These are phyloP conservation scores for Phenacoccus solenopsis DNA, from an alignment of 1,140 invertebrate genomes.

Conservation along the genomic window DNA sequence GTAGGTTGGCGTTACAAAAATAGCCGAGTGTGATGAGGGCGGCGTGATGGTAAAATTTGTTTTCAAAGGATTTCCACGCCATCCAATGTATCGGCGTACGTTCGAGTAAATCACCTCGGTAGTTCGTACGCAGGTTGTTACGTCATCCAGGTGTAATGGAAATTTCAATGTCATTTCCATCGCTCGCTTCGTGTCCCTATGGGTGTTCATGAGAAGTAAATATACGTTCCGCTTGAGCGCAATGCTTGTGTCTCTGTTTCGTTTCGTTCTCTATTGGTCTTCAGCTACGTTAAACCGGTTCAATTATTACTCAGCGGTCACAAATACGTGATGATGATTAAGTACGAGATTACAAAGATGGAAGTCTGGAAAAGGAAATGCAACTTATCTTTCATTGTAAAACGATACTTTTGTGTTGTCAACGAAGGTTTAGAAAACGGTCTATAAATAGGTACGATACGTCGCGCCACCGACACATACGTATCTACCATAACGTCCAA, in stretches of 20 bases:
- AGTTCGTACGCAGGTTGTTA: not conserved
- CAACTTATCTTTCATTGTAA: not conserved
- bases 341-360: not conserved
- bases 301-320: not conserved
- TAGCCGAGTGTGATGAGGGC: too few relatives aligned
- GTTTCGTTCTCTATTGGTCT: not conserved
- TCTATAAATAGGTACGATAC: too few relatives aligned
- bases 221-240: not conserved
- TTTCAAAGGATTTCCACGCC: too few relatives aligned
- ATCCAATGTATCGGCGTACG: too few relatives aligned
- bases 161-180: not conserved
- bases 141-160: not conserved
- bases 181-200: not conserved
- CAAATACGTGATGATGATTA: not conserved
- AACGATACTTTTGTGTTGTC: too few relatives aligned
- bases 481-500: too few relatives aligned
- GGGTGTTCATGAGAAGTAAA: constrained; percentile 1
- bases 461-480: too few relatives aligned
- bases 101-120: not conserved
- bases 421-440: too few relatives aligned
- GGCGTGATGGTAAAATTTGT: too few relatives aligned
- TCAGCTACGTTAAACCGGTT: not conserved
- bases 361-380: not conserved
- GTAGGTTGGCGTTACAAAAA: too few relatives aligned
- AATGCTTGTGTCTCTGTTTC: too few relatives aligned